Evolutionary conservation across 1,140 invertebrate genomes (phyloP).

Genomic region (Trichoplusia ni): DNA sequence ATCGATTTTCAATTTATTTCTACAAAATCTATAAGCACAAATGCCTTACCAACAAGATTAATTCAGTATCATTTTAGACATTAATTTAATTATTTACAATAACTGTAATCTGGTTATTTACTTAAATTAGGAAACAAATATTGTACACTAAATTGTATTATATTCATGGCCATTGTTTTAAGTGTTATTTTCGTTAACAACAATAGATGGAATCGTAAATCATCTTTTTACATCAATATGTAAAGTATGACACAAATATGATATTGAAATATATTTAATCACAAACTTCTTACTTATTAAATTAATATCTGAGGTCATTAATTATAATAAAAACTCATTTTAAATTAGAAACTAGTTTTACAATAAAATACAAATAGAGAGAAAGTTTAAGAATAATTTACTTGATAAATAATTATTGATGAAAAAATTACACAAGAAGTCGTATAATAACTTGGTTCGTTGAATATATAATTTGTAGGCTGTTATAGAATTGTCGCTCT

Average conservation of each 20-base stretch:
- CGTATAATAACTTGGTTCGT: not conserved
- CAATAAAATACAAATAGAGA: too few species aligned
- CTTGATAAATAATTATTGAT: conserved; percentile 20
- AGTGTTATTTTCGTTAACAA: conserved; percentile 24
- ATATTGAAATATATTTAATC: conserved; percentile 35
- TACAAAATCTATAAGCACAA: conserved; percentile 54
- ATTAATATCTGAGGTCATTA: conserved; percentile 35
- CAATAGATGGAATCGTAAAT: conserved; percentile 17
- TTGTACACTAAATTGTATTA: conserved; percentile 50
- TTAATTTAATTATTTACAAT: conserved; percentile 57
- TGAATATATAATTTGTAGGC: not conserved
- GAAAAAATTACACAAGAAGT: conserved; percentile 15
- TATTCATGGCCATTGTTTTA: conserved; percentile 45
- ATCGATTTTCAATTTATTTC: conserved; percentile 60
- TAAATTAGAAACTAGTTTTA: conserved; percentile 4
- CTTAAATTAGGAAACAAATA: conserved; percentile 39
- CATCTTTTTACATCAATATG: conserved; percentile 31
- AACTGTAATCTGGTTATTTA: conserved; percentile 32
- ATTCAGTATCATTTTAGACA: conserved; percentile 45
- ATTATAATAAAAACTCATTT: conserved; percentile 9
- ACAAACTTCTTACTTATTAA: conserved; percentile 35
- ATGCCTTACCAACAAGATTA: conserved; percentile 48
- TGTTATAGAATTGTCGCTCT: not conserved
- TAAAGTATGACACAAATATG: conserved; percentile 42
- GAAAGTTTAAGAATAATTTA: conserved; percentile 23